Conservation (phyloP, 2,797 vertebrate genomes). For the Amblyraja radiata region DNA sequence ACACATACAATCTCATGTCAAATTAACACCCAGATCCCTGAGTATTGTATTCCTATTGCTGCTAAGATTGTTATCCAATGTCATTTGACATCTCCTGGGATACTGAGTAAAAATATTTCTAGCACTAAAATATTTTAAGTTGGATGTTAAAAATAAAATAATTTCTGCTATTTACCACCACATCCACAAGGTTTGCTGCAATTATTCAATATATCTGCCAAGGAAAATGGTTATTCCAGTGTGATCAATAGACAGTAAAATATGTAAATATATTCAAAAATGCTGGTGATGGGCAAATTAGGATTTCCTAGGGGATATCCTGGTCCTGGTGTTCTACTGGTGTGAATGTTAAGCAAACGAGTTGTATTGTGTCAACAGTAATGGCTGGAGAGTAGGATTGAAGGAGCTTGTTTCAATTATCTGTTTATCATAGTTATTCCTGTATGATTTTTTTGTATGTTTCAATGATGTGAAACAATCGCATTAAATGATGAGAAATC, state of each 20-base stretch:
- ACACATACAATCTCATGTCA: not conserved
- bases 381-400: slow-evolving; percentile 26
- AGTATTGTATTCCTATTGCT: not conserved
- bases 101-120: not conserved
- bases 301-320: slow-evolving; percentile 17
- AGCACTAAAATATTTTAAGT: not conserved
- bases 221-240: not conserved
- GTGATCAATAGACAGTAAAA: not conserved
- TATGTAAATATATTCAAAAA: slow-evolving; percentile 35
- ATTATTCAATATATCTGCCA: not conserved
- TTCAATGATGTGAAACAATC: slow-evolving; percentile 36
- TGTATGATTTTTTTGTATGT: slow-evolving; percentile 33
- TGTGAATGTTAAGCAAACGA: slow-evolving; percentile 14
- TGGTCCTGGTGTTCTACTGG: slow-evolving; percentile 32
- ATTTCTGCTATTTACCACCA: not conserved
- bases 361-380: slow-evolving; percentile 34
- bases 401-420: slow-evolving; percentile 25
- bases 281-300: slow-evolving; percentile 35
- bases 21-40: too few species aligned
- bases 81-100: not conserved
- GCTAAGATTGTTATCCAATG: not conserved
- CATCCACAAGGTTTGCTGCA: not conserved
- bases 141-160: not conserved
- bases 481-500: slow-evolving; percentile 34
- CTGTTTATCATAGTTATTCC: slow-evolving; percentile 34